Conservation (phyloP, 2,888 invertebrate genomes). For the Clistopyga incitator region DNA sequence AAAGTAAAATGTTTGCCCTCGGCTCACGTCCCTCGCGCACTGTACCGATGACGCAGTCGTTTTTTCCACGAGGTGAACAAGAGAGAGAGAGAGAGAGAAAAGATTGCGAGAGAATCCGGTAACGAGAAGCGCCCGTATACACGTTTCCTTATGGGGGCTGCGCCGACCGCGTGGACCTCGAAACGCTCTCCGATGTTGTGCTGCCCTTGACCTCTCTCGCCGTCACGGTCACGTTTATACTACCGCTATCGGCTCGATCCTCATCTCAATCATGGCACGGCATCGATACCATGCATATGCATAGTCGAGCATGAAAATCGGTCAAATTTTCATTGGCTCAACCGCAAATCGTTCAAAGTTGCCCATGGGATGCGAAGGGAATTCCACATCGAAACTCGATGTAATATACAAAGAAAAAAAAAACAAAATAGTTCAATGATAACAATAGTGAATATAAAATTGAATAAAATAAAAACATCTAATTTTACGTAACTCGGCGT, state of each 20-base stretch:
- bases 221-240: conserved; percentile 72
- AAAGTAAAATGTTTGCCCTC: conserved; percentile 31
- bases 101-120: conserved; percentile 34
- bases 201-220: conserved; percentile 59
- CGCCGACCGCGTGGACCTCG: conserved; percentile 71
- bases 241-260: conserved; percentile 25
- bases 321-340: too few species aligned
- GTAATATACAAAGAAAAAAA: too few species aligned
- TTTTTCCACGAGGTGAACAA: conserved; percentile 77
- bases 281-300: background rate
- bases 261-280: background rate
- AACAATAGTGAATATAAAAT: too few species aligned
- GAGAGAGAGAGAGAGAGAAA: conserved; percentile 61
- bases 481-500: too few species aligned
- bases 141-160: conserved; percentile 77
- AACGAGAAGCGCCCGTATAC: conserved; percentile 58
- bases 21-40: conserved; percentile 53
- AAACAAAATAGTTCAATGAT: background rate
- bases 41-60: conserved; percentile 70
- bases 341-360: background rate
- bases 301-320: background rate
- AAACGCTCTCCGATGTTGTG: conserved; percentile 43
- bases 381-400: background rate
- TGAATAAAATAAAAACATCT: too few species aligned
- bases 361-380: too few species aligned